These are phyloP conservation scores for Ladona fulva DNA, from an alignment of 1,140 invertebrate genomes.

Conservation along the genomic window DNA sequence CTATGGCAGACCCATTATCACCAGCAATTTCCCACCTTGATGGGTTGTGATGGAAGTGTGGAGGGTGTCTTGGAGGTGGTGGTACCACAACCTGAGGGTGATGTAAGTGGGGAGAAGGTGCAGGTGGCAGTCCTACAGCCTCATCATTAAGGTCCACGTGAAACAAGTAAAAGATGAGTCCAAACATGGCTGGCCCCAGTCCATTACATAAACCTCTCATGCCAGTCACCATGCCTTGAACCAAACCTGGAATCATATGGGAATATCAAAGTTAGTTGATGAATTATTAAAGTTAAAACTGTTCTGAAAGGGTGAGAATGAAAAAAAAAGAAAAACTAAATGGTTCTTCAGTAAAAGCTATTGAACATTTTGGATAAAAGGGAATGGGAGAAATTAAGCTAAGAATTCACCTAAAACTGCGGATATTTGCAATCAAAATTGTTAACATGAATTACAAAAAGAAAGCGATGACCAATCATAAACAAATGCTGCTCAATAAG, in stretches of 20 bases:
- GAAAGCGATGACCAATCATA: no score
- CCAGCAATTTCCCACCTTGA: background rate
- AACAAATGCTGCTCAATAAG: no score
- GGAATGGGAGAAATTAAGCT: no score
- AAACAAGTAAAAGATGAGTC: constrained; percentile 97
- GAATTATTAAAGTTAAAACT: no score
- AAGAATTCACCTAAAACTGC: no score
- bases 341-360: no score
- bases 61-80: background rate
- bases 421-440: no score
- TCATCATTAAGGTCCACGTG: constrained; percentile 88
- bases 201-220: constrained; percentile 90
- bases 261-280: no score
- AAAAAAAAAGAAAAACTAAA: no score
- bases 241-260: constrained; percentile 54
- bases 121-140: background rate
- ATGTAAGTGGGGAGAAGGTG: background rate
- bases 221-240: constrained; percentile 97
- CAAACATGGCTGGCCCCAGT: constrained; percentile 90
- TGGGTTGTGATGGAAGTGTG: background rate
- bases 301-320: no score
- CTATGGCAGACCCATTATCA: background rate
- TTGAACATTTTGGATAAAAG: no score
- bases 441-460: no score
- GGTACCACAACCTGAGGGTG: background rate